Conservation (phyloP, 2,797 vertebrate species). For the Neosilurus mollespiculum region DNA sequence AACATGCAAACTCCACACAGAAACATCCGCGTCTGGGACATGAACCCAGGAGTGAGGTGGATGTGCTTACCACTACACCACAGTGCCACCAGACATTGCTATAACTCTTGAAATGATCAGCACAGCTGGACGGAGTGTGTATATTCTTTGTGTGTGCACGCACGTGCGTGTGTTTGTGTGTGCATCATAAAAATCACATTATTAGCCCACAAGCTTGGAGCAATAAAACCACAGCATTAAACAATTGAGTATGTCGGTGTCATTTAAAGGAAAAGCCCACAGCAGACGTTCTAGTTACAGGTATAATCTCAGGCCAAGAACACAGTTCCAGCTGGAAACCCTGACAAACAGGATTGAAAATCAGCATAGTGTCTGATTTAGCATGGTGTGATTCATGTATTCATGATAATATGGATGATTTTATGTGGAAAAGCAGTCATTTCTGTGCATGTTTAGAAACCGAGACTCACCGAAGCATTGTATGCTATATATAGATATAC, state of each 20-base stretch:
- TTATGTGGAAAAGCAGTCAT: neutral
- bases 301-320: neutral
- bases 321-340: neutral
- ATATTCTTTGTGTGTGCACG: neutral
- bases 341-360: neutral
- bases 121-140: neutral
- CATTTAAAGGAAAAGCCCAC: slow-evolving; percentile 10
- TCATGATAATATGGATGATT: neutral
- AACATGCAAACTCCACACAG: too few species aligned
- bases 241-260: slow-evolving; percentile 5
- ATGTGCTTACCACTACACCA: too few species aligned
- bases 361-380: neutral
- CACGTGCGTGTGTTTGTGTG: too few species aligned
- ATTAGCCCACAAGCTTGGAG: slow-evolving; percentile 19
- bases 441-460: neutral
- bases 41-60: too few species aligned
- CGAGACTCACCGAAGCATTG: neutral
- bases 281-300: slow-evolving; percentile 9
- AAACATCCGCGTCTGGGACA: too few species aligned
- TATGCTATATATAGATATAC: neutral
- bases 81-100: too few species aligned
- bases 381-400: neutral
- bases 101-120: neutral
- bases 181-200: slow-evolving; percentile 15
- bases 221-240: slow-evolving; percentile 23